These are phyloP conservation scores for Eulemur rubriventer DNA, from an alignment of 2,797 vertebrate genomes.

Conservation along the genomic window DNA sequence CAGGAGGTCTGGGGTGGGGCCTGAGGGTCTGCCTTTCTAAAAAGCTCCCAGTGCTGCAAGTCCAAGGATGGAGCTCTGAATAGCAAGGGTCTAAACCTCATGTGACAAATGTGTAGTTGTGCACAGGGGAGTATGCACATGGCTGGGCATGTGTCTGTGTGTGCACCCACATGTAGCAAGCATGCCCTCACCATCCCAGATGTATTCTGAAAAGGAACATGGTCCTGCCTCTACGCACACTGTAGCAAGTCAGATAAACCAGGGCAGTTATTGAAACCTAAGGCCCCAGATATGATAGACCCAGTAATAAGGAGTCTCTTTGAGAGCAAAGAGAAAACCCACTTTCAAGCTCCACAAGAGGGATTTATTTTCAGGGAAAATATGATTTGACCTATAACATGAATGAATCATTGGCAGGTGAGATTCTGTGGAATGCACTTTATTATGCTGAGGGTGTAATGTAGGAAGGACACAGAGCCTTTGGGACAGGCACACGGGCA, in stretches of 20 bases:
- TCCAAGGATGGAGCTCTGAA: neutral
- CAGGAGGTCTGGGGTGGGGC: neutral
- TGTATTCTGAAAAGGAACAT: neutral
- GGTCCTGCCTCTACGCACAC: neutral
- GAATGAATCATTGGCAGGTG: neutral
- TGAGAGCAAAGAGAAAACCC: neutral
- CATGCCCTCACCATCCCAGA: neutral
- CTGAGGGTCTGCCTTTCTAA: neutral
- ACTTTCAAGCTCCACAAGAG: neutral
- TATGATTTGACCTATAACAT: neutral
- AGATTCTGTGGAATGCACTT: neutral
- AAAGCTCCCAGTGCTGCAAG: neutral
- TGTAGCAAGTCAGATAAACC: neutral
- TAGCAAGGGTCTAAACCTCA: neutral
- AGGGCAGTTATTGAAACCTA: neutral
- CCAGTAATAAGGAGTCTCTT: too few species aligned
- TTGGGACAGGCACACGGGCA: neutral
- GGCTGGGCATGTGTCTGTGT: neutral
- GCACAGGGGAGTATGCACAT: rapidly evolving
- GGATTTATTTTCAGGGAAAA: neutral
- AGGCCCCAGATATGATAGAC: neutral
- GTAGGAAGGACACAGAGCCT: neutral
- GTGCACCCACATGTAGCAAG: neutral
- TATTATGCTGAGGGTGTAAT: neutral
- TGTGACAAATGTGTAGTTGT: neutral